These are phyloP conservation scores for Pipistrellus nathusii DNA, from an alignment of 2,797 vertebrate species.

Conservation along the genomic window DNA sequence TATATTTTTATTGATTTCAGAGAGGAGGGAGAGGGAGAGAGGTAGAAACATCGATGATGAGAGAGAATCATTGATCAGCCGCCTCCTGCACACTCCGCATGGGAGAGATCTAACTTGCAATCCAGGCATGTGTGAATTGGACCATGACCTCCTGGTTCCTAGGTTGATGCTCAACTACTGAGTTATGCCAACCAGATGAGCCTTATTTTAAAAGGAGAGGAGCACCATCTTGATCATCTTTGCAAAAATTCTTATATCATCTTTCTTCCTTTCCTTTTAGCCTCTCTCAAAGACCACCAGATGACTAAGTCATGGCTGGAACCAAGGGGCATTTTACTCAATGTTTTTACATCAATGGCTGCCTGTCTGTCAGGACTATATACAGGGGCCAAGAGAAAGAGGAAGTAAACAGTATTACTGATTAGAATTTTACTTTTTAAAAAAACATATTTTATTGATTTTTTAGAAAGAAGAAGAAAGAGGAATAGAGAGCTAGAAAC, in stretches of 20 bases:
- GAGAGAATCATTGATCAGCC: no score
- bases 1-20: no score
- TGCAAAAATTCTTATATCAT: not conserved
- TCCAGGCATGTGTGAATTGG: no score
- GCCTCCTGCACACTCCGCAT: no score
- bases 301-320: not conserved
- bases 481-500: no score
- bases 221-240: not conserved
- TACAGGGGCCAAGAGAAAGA: not conserved
- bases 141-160: no score
- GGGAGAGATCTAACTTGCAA: no score
- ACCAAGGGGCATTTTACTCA: not conserved
- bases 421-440: not conserved
- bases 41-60: no score
- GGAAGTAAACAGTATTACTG: not conserved
- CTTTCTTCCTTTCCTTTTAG: not conserved
- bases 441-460: no score
- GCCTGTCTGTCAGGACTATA: not conserved
- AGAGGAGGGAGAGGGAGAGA: no score
- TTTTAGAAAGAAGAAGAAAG: no score
- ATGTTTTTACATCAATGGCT: not conserved
- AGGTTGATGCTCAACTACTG: no score
- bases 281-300: constrained; percentile 41
- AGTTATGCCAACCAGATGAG: not conserved
- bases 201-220: constrained; percentile 22